Evolutionary conservation across 1,140 invertebrate genomes (phyloP).

Genomic region (Drosophila asahinai): DNA sequence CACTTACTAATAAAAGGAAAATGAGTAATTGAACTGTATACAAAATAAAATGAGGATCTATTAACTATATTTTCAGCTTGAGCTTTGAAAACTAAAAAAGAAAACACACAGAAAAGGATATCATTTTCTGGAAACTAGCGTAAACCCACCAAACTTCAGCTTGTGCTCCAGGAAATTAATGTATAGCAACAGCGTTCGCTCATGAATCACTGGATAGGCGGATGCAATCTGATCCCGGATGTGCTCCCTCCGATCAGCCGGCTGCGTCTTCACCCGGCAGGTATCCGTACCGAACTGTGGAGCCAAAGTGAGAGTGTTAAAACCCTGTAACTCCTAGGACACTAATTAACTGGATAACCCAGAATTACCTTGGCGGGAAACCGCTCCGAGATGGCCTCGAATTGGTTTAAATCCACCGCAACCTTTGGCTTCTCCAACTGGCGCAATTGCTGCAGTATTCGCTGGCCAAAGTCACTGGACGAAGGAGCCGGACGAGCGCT

Average conservation of each 20-base stretch:
- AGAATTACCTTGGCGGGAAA: slow-evolving; percentile 37
- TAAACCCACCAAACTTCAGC: slow-evolving; percentile 58
- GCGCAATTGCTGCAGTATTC: slow-evolving; percentile 24
- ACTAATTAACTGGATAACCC: not conserved
- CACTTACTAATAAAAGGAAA: not conserved
- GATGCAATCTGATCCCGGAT: slow-evolving; percentile 71
- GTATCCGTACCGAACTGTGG: slow-evolving; percentile 38
- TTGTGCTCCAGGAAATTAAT: slow-evolving; percentile 75
- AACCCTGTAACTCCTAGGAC: no score
- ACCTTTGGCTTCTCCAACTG: slow-evolving; percentile 23
- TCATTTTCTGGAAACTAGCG: not conserved
- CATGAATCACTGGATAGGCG: slow-evolving; percentile 78
- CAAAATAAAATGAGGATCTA: not conserved
- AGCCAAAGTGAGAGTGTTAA: not conserved
- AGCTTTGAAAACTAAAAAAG: not conserved
- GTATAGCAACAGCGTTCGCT: slow-evolving; percentile 56
- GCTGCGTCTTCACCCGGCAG: slow-evolving; percentile 59
- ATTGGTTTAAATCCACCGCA: slow-evolving; percentile 24
- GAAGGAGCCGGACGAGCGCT: not conserved
- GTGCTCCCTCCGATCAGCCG: slow-evolving; percentile 23
- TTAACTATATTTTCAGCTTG: no score
- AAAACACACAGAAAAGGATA: not conserved
- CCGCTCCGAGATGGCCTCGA: slow-evolving; percentile 27
- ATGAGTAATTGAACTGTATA: not conserved
- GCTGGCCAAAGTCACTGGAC: slow-evolving; percentile 1